Base-by-base conservation (phyloP, 2,888 invertebrate genomes). In the Oscheius sp. region DNA sequence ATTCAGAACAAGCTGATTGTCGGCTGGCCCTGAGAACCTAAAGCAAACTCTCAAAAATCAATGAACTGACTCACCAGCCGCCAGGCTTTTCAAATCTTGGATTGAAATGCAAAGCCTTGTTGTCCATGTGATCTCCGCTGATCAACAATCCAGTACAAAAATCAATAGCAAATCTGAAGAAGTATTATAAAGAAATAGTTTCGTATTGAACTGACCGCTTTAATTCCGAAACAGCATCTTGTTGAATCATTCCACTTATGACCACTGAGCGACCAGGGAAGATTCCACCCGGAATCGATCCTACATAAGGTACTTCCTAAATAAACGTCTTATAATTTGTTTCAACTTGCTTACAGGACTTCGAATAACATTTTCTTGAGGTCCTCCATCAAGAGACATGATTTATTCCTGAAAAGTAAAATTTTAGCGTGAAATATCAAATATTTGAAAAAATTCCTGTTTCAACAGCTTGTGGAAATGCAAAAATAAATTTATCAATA, bases 141-240 rank as follows among this genome's bases (percentile, higher is more conserved):
- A 84, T 79, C 3, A 85, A 65, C 10, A 79, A 71, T 6, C 85
- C 84, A 61, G 85, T 85, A 65, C 85, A 85, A 25, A 85, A 66
- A 70, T 85, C 84, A 42, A 85, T 76, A 23, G 69, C 27, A 70
- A 85, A 85, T 58, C 82, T 78, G 50, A 20, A 71, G 65, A 42
- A 15, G 10, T 6, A 17, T 17, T 15, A 52, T 4, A 27, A n/a
- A 39, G 17, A 50, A 17, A 64, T 17, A 34, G 37, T 23, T 37
- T 39, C 17, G n/a, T n/a, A n/a, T n/a, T n/a, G n/a, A 33, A 33
- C 48, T 34, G 12, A 72, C 77, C 63, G 72, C 45, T 71, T 75
- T 2, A 45, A 33, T 61, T 84, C 79, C 31, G 80, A 72, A 1
- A 72, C 52, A 63, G 79, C 81, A 27, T 75, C 64, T 5, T 73